phyloP scores from a whole-genome alignment of 2,113 vertebrate species.

The Tachycineta bicolor region DNA sequence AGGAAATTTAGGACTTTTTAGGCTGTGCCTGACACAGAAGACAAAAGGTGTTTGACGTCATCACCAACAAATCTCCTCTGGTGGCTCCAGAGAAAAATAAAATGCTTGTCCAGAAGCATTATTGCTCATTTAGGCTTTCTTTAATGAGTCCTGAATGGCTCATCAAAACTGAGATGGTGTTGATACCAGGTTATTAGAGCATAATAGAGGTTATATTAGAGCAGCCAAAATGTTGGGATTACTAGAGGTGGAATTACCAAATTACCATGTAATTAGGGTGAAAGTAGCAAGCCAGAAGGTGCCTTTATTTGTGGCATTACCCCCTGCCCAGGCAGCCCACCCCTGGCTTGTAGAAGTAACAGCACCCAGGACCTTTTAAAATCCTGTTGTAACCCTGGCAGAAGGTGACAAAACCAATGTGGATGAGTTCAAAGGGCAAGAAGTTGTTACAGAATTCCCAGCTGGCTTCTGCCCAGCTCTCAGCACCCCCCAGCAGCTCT shows the following conservation, averaged over 20 bases:
- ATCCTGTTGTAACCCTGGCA: neutral
- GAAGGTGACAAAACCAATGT: fast-evolving
- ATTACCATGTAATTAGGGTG: neutral
- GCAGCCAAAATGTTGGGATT: neutral
- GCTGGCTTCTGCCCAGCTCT: neutral
- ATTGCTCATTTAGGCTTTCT: neutral
- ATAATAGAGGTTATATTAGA: neutral
- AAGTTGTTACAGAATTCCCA: neutral
- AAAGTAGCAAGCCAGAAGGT: neutral
- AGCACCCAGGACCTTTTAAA: neutral
- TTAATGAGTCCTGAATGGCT: neutral
- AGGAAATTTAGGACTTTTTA: neutral
- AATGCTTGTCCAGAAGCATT: neutral
- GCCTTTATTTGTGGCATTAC: neutral
- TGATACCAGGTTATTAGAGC: too few species aligned
- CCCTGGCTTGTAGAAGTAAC: neutral
- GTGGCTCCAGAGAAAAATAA: neutral
- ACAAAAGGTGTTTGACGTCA: neutral
- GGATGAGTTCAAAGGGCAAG: neutral
- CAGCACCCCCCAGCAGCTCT: neutral
- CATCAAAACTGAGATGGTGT: neutral
- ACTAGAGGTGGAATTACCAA: neutral
- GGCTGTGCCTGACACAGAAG: neutral
- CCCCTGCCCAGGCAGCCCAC: neutral
- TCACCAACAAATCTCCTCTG: neutral